Base-by-base conservation (phyloP, 1,140 invertebrate species). In the Papilio glaucus region DNA sequence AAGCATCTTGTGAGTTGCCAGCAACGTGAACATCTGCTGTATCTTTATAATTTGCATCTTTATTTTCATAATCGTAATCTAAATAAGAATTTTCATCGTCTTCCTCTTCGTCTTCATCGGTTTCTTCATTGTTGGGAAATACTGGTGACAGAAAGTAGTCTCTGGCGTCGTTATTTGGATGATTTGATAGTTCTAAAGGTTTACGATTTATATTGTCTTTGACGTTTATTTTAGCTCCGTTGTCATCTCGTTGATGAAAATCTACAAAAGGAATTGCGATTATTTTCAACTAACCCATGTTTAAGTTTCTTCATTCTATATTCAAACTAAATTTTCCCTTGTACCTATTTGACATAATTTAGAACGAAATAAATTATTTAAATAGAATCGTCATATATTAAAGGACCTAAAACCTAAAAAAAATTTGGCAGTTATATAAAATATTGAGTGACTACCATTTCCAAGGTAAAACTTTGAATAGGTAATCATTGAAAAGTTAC, bases 21-120 rank as follows among this genome's bases (percentile, higher is more conserved):
- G 83, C 83, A 4, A 72, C 79, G 60, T 76, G 68, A 9, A 74
- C 65, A 67, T 92, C 90, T 42, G 89, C 83, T 0, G 87, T 86
- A 57, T 92, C 90, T 81, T 91, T 92, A 72, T 92, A 92, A 81
- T 91, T 90, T 0, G 80, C 80, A 74, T 91, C 89, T 78, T 89
- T 90, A 29, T 72, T 80, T 26, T 90, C 89, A 63, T 92, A 91
- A 77, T 91, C 89, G 53, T 92, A 92, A 80, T 92, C 89, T 78
- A 83, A 76, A 60, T 91, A 90, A 8, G 82, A 61, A 62, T 80
- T 76, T 53, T 86, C 88, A 62, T 89, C 90, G 15, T 87, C 83
- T 9, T 90, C 88, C 12, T 88, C 85, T 12, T 88, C 86, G 6
- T 90, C 86, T 6, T 85, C 80, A 6, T 80, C 83, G 45, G 75